phyloP scores from a whole-genome alignment of 2,797 vertebrate genomes.

The Phoeniculus purpureus region DNA sequence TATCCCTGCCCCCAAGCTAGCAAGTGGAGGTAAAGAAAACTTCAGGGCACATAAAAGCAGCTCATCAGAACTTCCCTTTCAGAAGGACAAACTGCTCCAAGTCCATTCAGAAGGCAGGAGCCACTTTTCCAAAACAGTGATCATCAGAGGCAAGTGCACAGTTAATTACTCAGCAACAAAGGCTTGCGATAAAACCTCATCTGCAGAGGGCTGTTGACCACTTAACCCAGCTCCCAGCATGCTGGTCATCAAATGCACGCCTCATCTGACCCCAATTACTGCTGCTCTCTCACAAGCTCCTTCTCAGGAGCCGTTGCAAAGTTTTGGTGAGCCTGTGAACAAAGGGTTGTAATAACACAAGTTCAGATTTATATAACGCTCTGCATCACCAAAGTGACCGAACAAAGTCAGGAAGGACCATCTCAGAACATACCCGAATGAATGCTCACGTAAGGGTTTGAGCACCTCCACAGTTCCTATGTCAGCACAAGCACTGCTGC shows the following conservation, averaged over 20 bases:
- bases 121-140: neutral
- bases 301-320: constrained; percentile 44
- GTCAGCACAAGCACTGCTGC: neutral
- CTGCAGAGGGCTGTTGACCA: constrained; percentile 29
- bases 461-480: neutral
- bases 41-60: neutral
- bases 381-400: constrained; percentile 14
- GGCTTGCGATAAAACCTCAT: constrained; percentile 8
- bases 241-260: neutral
- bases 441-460: neutral
- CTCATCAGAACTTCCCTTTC: neutral
- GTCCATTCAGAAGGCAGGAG: neutral
- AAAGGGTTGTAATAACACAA: neutral
- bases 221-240: neutral
- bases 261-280: constrained; percentile 70
- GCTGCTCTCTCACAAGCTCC: neutral
- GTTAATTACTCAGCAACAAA: constrained; percentile 56
- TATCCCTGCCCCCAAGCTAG: constrained; percentile 5
- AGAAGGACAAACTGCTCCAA: neutral
- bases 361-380: constrained; percentile 52
- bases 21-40: accelerated
- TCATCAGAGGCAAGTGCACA: neutral
- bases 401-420: neutral
- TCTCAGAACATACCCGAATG: neutral
- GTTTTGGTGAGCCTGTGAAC: constrained; percentile 3